These are phyloP conservation scores for Glareola pratincola DNA, from an alignment of 2,113 vertebrate genomes.

Conservation along the genomic window DNA sequence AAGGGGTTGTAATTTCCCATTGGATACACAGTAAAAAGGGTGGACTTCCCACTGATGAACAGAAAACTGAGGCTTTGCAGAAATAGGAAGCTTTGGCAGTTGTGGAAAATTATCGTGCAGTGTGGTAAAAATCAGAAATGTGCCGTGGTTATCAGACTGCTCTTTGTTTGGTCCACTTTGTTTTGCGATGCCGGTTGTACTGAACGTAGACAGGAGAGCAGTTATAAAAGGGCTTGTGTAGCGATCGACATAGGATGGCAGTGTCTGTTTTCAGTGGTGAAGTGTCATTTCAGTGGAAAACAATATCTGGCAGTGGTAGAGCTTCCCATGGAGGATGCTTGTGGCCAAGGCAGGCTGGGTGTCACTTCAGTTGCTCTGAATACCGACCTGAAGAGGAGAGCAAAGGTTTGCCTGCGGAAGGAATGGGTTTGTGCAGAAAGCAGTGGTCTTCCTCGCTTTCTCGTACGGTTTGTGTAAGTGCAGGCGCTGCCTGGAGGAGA, in stretches of 20 bases:
- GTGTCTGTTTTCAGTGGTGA: neutral
- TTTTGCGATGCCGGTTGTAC: neutral
- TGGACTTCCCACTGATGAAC: neutral
- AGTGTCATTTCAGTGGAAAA: neutral
- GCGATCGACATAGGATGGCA: neutral
- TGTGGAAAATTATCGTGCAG: neutral
- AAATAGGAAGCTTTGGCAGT: neutral
- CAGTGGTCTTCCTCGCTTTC: neutral
- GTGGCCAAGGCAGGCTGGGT: neutral
- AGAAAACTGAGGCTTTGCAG: neutral
- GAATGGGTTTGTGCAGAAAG: neutral
- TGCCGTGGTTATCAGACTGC: accelerated
- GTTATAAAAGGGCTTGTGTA: neutral
- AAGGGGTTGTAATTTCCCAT: neutral
- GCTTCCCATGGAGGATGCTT: neutral
- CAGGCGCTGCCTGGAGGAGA: neutral
- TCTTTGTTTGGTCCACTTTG: neutral
- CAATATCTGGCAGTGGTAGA: neutral
- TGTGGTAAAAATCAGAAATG: neutral
- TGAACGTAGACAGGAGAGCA: neutral
- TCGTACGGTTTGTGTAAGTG: neutral
- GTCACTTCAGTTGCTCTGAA: neutral
- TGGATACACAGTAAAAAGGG: neutral
- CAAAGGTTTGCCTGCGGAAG: neutral
- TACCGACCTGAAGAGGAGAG: neutral